Conservation (phyloP, 1,140 invertebrate species). For the Bombyx mandarina region DNA sequence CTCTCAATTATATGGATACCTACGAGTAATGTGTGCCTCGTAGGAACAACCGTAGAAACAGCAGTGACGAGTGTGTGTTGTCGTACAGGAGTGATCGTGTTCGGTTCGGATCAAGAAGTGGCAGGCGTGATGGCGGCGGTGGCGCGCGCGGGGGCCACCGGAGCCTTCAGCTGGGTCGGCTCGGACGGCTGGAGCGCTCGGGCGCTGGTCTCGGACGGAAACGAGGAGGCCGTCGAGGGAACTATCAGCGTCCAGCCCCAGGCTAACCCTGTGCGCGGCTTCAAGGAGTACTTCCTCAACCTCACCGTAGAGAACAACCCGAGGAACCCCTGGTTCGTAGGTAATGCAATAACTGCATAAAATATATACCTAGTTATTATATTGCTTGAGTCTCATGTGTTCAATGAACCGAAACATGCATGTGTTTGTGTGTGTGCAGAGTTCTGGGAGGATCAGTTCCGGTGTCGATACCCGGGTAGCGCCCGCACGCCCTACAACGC, state of each 20-base stretch:
- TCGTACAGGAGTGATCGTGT: slow-evolving; percentile 90
- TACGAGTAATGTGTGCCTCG: background rate
- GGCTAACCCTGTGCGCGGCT: slow-evolving; percentile 89
- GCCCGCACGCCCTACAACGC: slow-evolving; percentile 84
- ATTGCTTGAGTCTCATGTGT: background rate
- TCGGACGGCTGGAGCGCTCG: slow-evolving; percentile 93
- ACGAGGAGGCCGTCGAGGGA: slow-evolving; percentile 89
- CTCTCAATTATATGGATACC: no score
- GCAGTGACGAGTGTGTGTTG: background rate
- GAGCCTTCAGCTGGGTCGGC: slow-evolving; percentile 93
- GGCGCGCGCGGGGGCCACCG: slow-evolving; percentile 86
- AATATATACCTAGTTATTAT: background rate
- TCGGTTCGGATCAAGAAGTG: slow-evolving; percentile 96
- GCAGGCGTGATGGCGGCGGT: slow-evolving; percentile 94
- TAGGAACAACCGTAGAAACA: background rate
- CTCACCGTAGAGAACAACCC: slow-evolving; percentile 89
- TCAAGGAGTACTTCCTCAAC: slow-evolving; percentile 89
- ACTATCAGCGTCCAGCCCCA: slow-evolving; percentile 92
- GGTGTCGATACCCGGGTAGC: slow-evolving; percentile 84
- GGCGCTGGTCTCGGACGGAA: slow-evolving; percentile 87
- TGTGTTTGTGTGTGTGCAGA: slow-evolving; percentile 71
- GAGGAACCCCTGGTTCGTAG: slow-evolving; percentile 94
- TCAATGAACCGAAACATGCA: background rate
- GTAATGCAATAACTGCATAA: slow-evolving; percentile 58
- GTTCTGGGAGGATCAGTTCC: slow-evolving; percentile 95